These are phyloP conservation scores for Perizoma flavofasciatum DNA, from an alignment of 2,888 invertebrate species.

Conservation along the genomic window DNA sequence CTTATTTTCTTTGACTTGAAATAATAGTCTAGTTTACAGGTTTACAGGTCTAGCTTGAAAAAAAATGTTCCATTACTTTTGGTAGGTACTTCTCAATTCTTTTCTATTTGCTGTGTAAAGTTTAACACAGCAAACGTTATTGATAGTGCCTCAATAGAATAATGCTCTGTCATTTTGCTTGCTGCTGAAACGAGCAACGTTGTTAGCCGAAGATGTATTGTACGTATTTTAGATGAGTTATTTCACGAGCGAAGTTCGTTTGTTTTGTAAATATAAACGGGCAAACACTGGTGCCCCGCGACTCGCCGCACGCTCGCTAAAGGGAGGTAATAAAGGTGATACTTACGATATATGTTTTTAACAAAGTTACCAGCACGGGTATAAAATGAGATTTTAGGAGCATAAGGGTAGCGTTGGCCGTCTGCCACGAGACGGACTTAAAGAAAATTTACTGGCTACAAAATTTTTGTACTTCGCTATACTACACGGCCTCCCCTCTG, in stretches of 20 bases:
- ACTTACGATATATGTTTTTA: slow-evolving; percentile 46
- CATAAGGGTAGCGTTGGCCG: slow-evolving; percentile 64
- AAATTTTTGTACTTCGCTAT: slow-evolving; percentile 58
- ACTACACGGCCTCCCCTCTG: slow-evolving; percentile 47
- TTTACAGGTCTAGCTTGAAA: too few relatives aligned
- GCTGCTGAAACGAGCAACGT: slow-evolving; percentile 53
- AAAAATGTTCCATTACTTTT: too few relatives aligned
- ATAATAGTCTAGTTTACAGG: too few relatives aligned
- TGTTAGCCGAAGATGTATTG: slow-evolving; percentile 57
- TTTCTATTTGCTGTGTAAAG: too few relatives aligned
- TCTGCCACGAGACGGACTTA: slow-evolving; percentile 67
- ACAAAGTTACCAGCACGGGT: slow-evolving; percentile 51
- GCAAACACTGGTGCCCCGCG: slow-evolving; percentile 35
- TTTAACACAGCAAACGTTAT: slow-evolving; percentile 49
- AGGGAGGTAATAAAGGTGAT: slow-evolving; percentile 37
- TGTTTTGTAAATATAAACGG: slow-evolving; percentile 47
- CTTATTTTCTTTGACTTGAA: too few relatives aligned
- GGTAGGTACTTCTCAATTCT: too few relatives aligned
- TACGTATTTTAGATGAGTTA: slow-evolving; percentile 52
- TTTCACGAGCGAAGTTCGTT: slow-evolving; percentile 44
- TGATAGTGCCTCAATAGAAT: slow-evolving; percentile 58
- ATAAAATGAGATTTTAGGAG: slow-evolving; percentile 60
- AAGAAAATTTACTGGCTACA: slow-evolving; percentile 74
- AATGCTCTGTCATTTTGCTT: slow-evolving; percentile 59
- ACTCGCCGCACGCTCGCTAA: slow-evolving; percentile 17